Conservation (phyloP, 2,113 vertebrate species). For the human region GRCh38 chrX:31356501-31357000, state of each 20-base stretch:
- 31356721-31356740: slow-evolving; percentile 68
- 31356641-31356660: slow-evolving; percentile 40
- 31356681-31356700: slow-evolving; percentile 48
- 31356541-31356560: neutral
- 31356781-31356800: slow-evolving; percentile 68
- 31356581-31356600: neutral
- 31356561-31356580: neutral
- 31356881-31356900: neutral
- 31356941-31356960: neutral
- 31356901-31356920: neutral
- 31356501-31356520: neutral
- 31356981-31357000: slow-evolving; percentile 42
- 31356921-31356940: neutral
- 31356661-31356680: slow-evolving; percentile 19
- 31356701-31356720: slow-evolving; percentile 28
- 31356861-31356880: neutral
- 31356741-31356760: slow-evolving; percentile 62
- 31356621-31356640: neutral
- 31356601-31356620: neutral
- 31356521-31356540: neutral
- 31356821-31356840: slow-evolving; percentile 58
- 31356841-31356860: slow-evolving; percentile 30
- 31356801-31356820: slow-evolving; percentile 63
- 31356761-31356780: slow-evolving; percentile 57
- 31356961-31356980: slow-evolving; percentile 33